Base-by-base conservation (phyloP, 2,888 invertebrate species). In the Neuroscelio doddi region DNA sequence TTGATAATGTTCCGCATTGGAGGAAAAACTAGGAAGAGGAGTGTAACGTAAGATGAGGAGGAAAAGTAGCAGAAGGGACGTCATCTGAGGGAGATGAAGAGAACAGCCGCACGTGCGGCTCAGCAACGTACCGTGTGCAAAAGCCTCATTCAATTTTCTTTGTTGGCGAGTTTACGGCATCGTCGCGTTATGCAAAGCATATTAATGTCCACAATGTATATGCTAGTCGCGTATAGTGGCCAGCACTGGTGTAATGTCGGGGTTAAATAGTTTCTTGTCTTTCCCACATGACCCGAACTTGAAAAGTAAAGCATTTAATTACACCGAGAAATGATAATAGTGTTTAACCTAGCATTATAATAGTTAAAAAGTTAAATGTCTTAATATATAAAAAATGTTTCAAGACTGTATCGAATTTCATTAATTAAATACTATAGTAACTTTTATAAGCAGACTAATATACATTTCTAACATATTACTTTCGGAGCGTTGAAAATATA, bases 101-200 rank as follows among this genome's bases (percentile, higher is more conserved):
- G 38, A 15, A 17, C 36, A 12, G 38, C 10, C 21, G 55, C 45
- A 34, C 47, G 47, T 42, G 47, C 47, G 21, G 39, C 26, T 30
- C n/a, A 9, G 26, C 39, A 39, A 47, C 46, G 55, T 29, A 47
- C 32, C 12, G 21, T 14, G 56, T 30, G 16, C 29, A 24, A 17
- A 47, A 58, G 61, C 61, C 72, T 74, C 76, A 77, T 81, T 80
- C 75, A 80, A 80, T 81, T 78, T 80, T 79, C 75, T 77, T 79
- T 78, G 76, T 77, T 69, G 77, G 70, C 68, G 72, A 76, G 76
- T 78, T 79, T 75, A 71, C 72, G 64, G 70, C 68, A 69, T 66
- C 68, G 70, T 69, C 61, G 67, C 68, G 71, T 72, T 76, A 74
- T 70, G 72, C 70, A 63, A 55, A 59, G 74, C 76, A 81, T 78